phyloP scores from a whole-genome alignment of 2,797 vertebrate genomes.

The Hippoglossus hippoglossus region DNA sequence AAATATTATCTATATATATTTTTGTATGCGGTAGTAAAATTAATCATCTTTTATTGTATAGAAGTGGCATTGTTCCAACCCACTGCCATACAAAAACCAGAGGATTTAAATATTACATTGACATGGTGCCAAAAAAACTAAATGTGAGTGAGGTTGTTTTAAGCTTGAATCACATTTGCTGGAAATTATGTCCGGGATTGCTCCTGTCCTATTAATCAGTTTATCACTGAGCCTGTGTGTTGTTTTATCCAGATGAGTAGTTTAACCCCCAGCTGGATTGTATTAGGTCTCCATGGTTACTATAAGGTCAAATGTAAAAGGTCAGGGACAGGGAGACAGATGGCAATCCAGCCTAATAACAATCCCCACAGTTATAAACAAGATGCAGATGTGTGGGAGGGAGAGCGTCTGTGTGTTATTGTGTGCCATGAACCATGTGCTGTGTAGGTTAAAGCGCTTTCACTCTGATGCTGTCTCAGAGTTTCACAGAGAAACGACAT shows the following conservation, averaged over 20 bases:
- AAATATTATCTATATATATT: no score
- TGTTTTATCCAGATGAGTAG: conserved; percentile 30
- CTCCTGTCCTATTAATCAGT: conserved; percentile 24
- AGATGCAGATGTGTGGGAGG: conserved; percentile 27
- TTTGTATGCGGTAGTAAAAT: no score
- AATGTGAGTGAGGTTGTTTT: background rate
- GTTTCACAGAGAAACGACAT: background rate
- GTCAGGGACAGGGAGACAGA: conserved; percentile 52
- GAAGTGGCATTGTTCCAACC: background rate
- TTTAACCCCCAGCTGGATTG: conserved; percentile 28
- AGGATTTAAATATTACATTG: background rate
- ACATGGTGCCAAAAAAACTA: background rate
- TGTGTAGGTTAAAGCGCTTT: background rate
- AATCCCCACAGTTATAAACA: conserved; percentile 23
- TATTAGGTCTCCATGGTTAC: conserved; percentile 33
- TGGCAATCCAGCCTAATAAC: conserved; percentile 38
- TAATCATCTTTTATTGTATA: no score
- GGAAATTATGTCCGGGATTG: conserved; percentile 16
- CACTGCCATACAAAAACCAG: background rate
- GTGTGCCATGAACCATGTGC: background rate
- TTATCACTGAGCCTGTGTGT: conserved; percentile 33
- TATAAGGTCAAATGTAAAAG: conserved; percentile 49
- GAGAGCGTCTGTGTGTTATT: background rate
- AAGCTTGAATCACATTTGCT: background rate
- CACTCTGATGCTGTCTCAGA: background rate